phyloP scores from a whole-genome alignment of 2,113 vertebrate species.

The Siniperca chuatsi region DNA sequence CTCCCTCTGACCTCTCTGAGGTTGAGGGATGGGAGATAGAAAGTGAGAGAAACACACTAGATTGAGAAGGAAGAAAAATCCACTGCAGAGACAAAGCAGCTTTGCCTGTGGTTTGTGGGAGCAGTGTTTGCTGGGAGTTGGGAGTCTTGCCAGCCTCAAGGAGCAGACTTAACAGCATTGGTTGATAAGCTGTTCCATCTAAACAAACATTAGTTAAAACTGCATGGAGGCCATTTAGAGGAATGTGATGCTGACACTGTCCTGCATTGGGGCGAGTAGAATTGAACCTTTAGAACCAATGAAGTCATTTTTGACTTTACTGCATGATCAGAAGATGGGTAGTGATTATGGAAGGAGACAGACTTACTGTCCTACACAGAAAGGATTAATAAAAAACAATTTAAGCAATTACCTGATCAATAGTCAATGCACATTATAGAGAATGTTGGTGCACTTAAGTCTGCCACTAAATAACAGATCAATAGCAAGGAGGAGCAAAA shows the following conservation, averaged over 20 bases:
- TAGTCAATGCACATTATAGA: slow-evolving; percentile 22
- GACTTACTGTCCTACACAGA: background rate
- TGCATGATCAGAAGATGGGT: background rate
- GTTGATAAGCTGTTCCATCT: slow-evolving; percentile 58
- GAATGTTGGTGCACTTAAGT: slow-evolving; percentile 24
- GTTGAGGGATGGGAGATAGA: slow-evolving; percentile 28
- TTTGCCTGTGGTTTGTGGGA: slow-evolving; percentile 46
- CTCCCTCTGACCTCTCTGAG: slow-evolving; percentile 1
- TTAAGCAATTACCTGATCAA: slow-evolving; percentile 44
- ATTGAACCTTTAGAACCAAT: background rate
- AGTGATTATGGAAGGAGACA: slow-evolving; percentile 8
- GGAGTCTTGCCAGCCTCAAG: slow-evolving; percentile 43
- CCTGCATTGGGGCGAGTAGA: background rate
- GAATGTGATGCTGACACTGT: slow-evolving; percentile 7
- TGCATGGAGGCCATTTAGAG: slow-evolving; percentile 47
- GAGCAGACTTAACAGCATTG: slow-evolving; percentile 30
- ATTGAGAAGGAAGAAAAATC: slow-evolving; percentile 39
- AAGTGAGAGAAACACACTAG: slow-evolving; percentile 32
- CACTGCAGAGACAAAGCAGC: slow-evolving; percentile 53
- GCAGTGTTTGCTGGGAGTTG: slow-evolving; percentile 57
- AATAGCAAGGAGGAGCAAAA: slow-evolving; percentile 14
- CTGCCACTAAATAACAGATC: slow-evolving; percentile 32
- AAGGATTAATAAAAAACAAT: slow-evolving; percentile 10
- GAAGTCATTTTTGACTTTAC: background rate
- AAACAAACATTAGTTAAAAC: slow-evolving; percentile 64